Evolutionary conservation across 2,113 vertebrate genomes (phyloP).

Genomic region (Geothlypis trichas): DNA sequence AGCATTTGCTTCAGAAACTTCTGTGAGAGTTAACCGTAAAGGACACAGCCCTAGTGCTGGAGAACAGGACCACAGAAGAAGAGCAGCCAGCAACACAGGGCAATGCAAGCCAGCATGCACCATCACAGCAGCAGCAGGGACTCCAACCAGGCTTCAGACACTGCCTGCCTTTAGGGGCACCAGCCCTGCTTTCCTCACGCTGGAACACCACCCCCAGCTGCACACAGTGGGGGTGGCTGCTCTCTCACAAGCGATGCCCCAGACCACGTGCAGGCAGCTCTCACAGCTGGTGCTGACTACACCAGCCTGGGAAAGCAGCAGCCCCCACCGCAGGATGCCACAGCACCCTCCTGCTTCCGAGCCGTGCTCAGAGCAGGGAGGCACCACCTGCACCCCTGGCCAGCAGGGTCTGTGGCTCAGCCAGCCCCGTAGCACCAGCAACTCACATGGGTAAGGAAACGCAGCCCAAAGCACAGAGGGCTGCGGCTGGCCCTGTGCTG

Average conservation of each 20-base stretch:
- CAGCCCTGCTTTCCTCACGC: fast-evolving
- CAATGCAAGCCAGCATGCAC: neutral
- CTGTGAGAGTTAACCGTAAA: neutral
- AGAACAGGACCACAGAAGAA: neutral
- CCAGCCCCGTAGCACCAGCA: neutral
- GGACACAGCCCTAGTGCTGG: neutral
- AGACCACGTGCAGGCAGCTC: fast-evolving
- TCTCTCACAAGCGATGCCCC: fast-evolving
- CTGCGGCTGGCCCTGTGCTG: fast-evolving
- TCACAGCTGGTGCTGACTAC: fast-evolving
- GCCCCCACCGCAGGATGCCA: fast-evolving
- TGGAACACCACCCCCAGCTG: neutral
- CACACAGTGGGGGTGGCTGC: fast-evolving
- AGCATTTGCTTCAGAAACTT: neutral
- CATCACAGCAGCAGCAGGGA: neutral
- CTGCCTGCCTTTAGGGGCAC: neutral
- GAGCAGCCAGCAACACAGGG: neutral
- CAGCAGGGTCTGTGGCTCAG: fast-evolving
- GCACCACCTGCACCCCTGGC: neutral
- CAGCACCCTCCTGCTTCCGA: fast-evolving
- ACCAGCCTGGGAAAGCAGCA: neutral
- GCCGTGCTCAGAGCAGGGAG: fast-evolving
- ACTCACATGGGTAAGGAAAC: fast-evolving
- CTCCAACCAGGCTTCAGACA: fast-evolving
- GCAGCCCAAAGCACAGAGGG: neutral